Conservation (phyloP, 1,140 invertebrate genomes). For the Neodiprion lecontei region DNA sequence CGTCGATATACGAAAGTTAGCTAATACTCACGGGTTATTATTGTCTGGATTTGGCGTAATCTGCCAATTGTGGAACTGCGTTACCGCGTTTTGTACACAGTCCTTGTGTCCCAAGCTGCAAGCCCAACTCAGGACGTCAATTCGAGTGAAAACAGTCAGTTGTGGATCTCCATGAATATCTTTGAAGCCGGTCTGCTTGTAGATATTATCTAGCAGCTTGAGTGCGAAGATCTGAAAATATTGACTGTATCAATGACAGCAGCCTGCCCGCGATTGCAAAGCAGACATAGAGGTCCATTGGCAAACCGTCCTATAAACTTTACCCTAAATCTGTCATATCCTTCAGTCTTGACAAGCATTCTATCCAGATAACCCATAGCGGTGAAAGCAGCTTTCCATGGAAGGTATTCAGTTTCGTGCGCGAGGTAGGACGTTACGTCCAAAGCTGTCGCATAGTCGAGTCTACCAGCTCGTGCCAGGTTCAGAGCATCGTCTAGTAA, state of each 20-base stretch:
- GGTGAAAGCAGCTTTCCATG: conserved; percentile 79
- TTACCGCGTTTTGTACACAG: conserved; percentile 72
- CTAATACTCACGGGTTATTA: conserved; percentile 73
- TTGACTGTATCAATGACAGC: background rate
- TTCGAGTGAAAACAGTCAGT: conserved; percentile 71
- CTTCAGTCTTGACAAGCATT: conserved; percentile 75
- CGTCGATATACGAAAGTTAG: conserved; percentile 14
- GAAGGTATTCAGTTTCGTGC: conserved; percentile 78
- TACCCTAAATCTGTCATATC: conserved; percentile 80
- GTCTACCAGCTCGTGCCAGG: conserved; percentile 73
- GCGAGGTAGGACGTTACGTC: conserved; percentile 77
- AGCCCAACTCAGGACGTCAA: conserved; percentile 72
- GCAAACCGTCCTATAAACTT: conserved; percentile 23
- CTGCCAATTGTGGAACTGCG: conserved; percentile 76
- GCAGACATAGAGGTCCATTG: too few relatives aligned
- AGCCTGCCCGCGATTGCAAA: background rate
- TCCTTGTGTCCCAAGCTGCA: conserved; percentile 74
- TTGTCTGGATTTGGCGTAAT: conserved; percentile 70
- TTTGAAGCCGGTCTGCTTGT: conserved; percentile 71
- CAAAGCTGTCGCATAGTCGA: conserved; percentile 74
- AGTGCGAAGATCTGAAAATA: conserved; percentile 70
- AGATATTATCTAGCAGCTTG: conserved; percentile 69
- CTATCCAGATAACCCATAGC: conserved; percentile 74
- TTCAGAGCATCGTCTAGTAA: conserved; percentile 88
- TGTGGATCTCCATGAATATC: conserved; percentile 69